Conservation (phyloP, 2,888 invertebrate genomes). For the Xestobium rufovillosum region DNA sequence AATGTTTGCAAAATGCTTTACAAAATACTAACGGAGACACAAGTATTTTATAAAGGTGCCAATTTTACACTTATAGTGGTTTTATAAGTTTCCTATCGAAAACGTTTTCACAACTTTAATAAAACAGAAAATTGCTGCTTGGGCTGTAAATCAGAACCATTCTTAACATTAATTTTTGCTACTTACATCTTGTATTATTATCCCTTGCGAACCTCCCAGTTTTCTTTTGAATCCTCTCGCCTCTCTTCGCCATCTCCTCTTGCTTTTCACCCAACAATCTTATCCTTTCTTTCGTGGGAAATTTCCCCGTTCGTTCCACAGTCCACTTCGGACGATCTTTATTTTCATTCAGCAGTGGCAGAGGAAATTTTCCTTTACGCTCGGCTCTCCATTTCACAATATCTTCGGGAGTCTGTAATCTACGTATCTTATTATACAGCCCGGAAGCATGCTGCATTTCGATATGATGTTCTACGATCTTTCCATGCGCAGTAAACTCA, state of each 20-base stretch:
- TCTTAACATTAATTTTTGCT: too few species aligned
- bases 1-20: too few species aligned
- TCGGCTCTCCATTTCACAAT: slow-evolving; percentile 79
- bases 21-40: too few species aligned
- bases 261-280: slow-evolving; percentile 54
- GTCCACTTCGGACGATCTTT: slow-evolving; percentile 79
- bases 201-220: slow-evolving; percentile 42
- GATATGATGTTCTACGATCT: slow-evolving; percentile 73
- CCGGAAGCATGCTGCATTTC: slow-evolving; percentile 79
- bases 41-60: too few species aligned
- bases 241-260: slow-evolving; percentile 62
- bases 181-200: slow-evolving; percentile 40
- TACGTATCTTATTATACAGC: slow-evolving; percentile 68
- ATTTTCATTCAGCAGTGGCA: slow-evolving; percentile 48
- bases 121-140: too few species aligned
- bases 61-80: too few species aligned
- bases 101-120: too few species aligned
- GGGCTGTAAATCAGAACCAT: too few species aligned
- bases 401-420: slow-evolving; percentile 70
- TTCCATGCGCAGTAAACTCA: slow-evolving; percentile 68
- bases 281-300: slow-evolving; percentile 47
- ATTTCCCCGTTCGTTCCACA: slow-evolving; percentile 66
- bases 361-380: slow-evolving; percentile 62
- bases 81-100: too few species aligned
- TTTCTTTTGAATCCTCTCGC: slow-evolving; percentile 58